Base-by-base conservation (phyloP, 2,113 vertebrate genomes). In the Atlantisia rogersi region DNA sequence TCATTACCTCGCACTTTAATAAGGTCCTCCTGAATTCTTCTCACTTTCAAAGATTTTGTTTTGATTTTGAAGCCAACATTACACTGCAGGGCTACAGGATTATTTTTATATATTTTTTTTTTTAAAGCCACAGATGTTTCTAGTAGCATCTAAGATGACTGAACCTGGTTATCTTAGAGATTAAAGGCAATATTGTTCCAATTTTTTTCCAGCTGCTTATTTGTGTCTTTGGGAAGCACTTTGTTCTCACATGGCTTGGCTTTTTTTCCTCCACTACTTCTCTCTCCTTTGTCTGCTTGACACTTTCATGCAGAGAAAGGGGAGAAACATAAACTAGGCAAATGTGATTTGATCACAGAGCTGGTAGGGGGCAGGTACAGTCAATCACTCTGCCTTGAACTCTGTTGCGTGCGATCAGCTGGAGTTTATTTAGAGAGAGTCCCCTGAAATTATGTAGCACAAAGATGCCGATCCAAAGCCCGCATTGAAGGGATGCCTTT, bases 281-380 rank as follows among this genome's bases (percentile, higher is more conserved):
- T 65, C 53, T 89, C 86, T 73, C 73, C 68, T 95, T 92, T 97
- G 86, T 96, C 86, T 91, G 62, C 81, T 82, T 91, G 88, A 88
- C 81, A 70, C 94, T 89, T 77, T 70, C 83, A 55, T 12, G 67
- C 63, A 77, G 86, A 89, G 92, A 89, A 76, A 91, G 62, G 81
- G 55, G 52, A 95, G 88, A 94, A 90, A 89, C 69, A 82, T 37
- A 69, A 96, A 73, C 67, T 63, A 94, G 44, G 55, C 92, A 91
- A 86, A 90, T 80, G 90, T 59, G 93, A 63, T 94, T 86, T 91
- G 92, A 94, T 96, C 59, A 52, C 84, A 77, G 90, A 82, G 87
- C 84, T 96, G 84, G 91, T n/a, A 48, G 84, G 93, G 89, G 69
- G 87, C 93, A 97, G 93, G 84, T 59, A 12, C 40, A 91, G 87